A percentile compares a stretch with the other conserved stretches of the same genome.
phyloP scores from a whole-genome alignment of 2,797 vertebrate species.

The Hybognathus amarus region DNA sequence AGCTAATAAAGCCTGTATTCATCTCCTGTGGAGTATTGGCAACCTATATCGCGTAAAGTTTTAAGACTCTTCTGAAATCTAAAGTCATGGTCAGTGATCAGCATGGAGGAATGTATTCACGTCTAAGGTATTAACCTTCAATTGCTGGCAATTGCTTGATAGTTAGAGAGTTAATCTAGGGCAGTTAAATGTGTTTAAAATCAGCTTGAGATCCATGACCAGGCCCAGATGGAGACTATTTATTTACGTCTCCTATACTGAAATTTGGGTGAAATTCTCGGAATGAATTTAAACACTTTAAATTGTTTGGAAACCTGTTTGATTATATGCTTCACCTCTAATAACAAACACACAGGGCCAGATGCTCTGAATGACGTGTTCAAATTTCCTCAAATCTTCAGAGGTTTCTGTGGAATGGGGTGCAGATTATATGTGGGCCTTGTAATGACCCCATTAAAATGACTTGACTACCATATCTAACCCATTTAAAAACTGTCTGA shows the following conservation, averaged over 20 bases:
- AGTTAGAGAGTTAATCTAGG: constrained; percentile 70
- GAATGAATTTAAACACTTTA: not conserved
- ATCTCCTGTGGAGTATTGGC: constrained; percentile 33
- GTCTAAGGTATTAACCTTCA: constrained; percentile 61
- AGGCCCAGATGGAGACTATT: constrained; percentile 21
- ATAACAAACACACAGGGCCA: not conserved
- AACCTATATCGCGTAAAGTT: constrained; percentile 63
- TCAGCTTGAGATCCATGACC: constrained; percentile 57
- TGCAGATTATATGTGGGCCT: constrained; percentile 6
- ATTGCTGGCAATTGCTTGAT: constrained; percentile 65
- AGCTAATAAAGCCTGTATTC: constrained; percentile 27
- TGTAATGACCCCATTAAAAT: constrained; percentile 15
- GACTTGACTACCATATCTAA: constrained; percentile 37
- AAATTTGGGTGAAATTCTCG: not conserved
- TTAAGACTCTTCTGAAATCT: constrained; percentile 60
- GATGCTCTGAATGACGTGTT: not conserved
- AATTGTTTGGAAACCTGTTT: not conserved
- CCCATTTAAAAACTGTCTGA: constrained; percentile 53
- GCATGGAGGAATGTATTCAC: constrained; percentile 12
- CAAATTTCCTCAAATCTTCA: not conserved
- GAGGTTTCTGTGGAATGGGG: not conserved
- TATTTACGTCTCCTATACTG: constrained; percentile 22
- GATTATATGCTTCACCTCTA: not conserved
- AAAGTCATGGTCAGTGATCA: not conserved
- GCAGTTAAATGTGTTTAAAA: constrained; percentile 67